phyloP scores from a whole-genome alignment of 2,888 invertebrate genomes.

The Drosophila kanekoi region DNA sequence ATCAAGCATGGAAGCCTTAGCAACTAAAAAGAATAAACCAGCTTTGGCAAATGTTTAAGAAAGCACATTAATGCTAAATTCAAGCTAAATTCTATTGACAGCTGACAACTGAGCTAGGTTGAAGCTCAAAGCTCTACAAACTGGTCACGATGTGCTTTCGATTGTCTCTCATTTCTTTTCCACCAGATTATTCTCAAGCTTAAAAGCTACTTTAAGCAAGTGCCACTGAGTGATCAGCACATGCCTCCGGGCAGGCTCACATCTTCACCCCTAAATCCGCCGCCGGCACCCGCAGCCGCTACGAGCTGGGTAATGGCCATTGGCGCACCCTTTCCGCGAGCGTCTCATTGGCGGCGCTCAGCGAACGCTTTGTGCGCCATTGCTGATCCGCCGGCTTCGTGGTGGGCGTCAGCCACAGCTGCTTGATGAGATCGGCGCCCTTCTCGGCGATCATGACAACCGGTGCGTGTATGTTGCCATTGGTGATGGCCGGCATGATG shows the following conservation, averaged over 20 bases:
- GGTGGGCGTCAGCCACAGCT: constrained; percentile 87
- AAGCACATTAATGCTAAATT: constrained; percentile 6
- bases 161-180: neutral
- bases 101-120: constrained; percentile 3
- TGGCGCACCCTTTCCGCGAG: constrained; percentile 40
- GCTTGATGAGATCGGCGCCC: constrained; percentile 92
- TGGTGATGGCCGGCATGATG: constrained; percentile 94
- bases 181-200: constrained; percentile 9
- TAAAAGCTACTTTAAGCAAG: constrained; percentile 8
- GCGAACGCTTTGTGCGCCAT: constrained; percentile 47
- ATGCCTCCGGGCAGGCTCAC: neutral
- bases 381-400: constrained; percentile 25
- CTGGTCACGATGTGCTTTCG: neutral
- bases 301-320: constrained; percentile 66
- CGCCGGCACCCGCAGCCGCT: constrained; percentile 22
- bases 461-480: constrained; percentile 95
- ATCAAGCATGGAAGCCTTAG: neutral
- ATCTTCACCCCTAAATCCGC: neutral
- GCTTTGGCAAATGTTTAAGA: neutral
- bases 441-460: constrained; percentile 95
- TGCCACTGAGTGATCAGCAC: constrained; percentile 14
- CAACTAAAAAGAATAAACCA: neutral
- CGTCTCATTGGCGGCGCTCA: constrained; percentile 9
- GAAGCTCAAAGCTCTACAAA: neutral
- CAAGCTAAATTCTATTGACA: constrained; percentile 15